A percentile compares a stretch with the other conserved stretches of the same genome.
Evolutionary conservation across 2,888 invertebrate species (phyloP).

Genomic region (Mactromeris polynyma): DNA sequence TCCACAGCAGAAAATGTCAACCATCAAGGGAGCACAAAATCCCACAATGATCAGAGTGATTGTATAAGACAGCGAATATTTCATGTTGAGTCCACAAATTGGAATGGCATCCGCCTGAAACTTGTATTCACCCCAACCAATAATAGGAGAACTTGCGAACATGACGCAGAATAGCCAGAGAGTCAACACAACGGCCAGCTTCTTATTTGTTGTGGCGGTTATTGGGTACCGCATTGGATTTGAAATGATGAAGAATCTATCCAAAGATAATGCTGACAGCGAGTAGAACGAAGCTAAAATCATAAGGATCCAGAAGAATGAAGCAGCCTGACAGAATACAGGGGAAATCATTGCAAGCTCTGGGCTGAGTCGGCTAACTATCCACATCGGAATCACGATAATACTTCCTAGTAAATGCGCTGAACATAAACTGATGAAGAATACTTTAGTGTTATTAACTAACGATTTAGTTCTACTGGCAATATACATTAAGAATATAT

Average conservation of each 20-base stretch:
- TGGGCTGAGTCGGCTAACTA: slow-evolving; percentile 49
- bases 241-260: slow-evolving; percentile 79
- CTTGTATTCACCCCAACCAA: slow-evolving; percentile 80
- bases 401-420: slow-evolving; percentile 66
- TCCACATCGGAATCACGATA: slow-evolving; percentile 67
- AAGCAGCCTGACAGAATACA: slow-evolving; percentile 49
- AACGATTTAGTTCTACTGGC: slow-evolving; percentile 58
- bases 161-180: slow-evolving; percentile 76
- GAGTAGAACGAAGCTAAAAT: slow-evolving; percentile 79
- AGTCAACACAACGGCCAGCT: slow-evolving; percentile 59
- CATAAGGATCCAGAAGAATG: slow-evolving; percentile 66
- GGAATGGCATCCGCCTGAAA: slow-evolving; percentile 79
- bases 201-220: slow-evolving; percentile 68
- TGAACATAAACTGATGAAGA: slow-evolving; percentile 56
- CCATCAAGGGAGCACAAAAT: slow-evolving; percentile 67
- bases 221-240: slow-evolving; percentile 79
- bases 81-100: slow-evolving; percentile 73
- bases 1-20: slow-evolving; percentile 75
- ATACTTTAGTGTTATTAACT: slow-evolving; percentile 68
- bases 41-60: slow-evolving; percentile 69
- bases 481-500: slow-evolving; percentile 63
- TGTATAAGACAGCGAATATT: slow-evolving; percentile 65
- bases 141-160: slow-evolving; percentile 73
- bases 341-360: slow-evolving; percentile 40
- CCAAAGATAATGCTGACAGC: slow-evolving; percentile 77